Evolutionary conservation across 2,797 vertebrate genomes (phyloP).

Genomic region (Caiman crocodilus): DNA sequence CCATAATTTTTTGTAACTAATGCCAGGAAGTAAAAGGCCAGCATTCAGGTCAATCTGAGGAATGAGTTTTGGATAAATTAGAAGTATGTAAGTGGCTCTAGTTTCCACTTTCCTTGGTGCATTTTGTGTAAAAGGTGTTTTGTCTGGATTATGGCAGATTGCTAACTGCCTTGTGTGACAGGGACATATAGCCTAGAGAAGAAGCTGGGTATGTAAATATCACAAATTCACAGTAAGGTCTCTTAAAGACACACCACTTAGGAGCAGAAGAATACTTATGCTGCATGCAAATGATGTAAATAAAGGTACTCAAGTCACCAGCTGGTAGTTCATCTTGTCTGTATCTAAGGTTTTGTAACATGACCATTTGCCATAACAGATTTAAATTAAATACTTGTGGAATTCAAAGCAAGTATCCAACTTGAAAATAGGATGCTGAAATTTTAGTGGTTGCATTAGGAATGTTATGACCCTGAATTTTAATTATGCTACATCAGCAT

Average conservation of each 20-base stretch:
- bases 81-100: background rate
- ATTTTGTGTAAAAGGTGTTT: background rate
- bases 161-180: background rate
- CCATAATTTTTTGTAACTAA: background rate
- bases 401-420: background rate
- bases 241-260: background rate
- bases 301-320: background rate
- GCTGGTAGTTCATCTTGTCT: background rate
- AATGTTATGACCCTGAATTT: conserved; percentile 52
- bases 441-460: conserved; percentile 36
- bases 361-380: background rate
- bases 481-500: conserved; percentile 39
- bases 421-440: conserved; percentile 14
- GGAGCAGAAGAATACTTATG: background rate
- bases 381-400: background rate
- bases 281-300: background rate
- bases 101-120: background rate
- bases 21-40: background rate
- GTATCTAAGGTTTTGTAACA: background rate
- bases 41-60: background rate
- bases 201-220: background rate
- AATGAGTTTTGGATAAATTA: background rate
- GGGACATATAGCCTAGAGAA: background rate
- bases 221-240: background rate
- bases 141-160: background rate